A percentile compares a stretch with the other conserved stretches of the same genome.
phyloP scores from a whole-genome alignment of 2,113 vertebrate genomes.

The Pungitius pungitius region DNA sequence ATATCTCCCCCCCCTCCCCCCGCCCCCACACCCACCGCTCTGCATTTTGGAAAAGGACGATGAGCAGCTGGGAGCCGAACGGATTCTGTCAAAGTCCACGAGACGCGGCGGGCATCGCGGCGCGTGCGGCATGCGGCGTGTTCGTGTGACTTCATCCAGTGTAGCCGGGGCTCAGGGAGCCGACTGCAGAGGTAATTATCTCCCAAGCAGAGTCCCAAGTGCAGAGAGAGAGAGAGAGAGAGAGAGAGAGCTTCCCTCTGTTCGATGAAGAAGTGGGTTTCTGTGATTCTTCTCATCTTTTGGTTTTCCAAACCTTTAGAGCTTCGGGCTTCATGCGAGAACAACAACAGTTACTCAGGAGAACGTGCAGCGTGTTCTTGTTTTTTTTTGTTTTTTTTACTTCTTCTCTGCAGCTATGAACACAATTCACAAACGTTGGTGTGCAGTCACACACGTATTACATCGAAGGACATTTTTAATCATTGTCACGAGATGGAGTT shows the following conservation, averaged over 20 bases:
- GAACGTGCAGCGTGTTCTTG: not conserved
- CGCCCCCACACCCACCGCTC: conserved; percentile 48
- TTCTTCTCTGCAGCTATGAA: not conserved
- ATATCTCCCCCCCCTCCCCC: conserved; percentile 40
- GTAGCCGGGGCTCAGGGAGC: conserved; percentile 32
- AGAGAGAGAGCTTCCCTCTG: not conserved
- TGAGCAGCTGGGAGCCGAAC: conserved; percentile 61
- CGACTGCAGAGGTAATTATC: conserved; percentile 58
- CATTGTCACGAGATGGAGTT: too few relatives aligned
- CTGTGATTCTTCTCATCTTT: conserved; percentile 1
- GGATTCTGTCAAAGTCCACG: conserved; percentile 66
- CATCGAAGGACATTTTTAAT: too few relatives aligned
- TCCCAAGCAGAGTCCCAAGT: conserved; percentile 47
- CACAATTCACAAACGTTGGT: not conserved
- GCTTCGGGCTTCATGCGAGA: not conserved
- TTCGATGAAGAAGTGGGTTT: not conserved
- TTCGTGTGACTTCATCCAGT: conserved; percentile 23
- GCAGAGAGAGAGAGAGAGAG: conserved; percentile 7
- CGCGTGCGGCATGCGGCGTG: not conserved
- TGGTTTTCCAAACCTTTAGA: not conserved
- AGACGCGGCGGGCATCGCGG: too few relatives aligned
- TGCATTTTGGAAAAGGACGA: conserved; percentile 57
- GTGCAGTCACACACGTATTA: not conserved
- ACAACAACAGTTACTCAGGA: not conserved
- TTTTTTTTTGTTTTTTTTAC: not conserved